Percentiles rank a stretch among this genome's conserved stretches.
These are phyloP conservation scores for Mus caroli DNA, from an alignment of 2,797 vertebrate species.

Conservation along the genomic window DNA sequence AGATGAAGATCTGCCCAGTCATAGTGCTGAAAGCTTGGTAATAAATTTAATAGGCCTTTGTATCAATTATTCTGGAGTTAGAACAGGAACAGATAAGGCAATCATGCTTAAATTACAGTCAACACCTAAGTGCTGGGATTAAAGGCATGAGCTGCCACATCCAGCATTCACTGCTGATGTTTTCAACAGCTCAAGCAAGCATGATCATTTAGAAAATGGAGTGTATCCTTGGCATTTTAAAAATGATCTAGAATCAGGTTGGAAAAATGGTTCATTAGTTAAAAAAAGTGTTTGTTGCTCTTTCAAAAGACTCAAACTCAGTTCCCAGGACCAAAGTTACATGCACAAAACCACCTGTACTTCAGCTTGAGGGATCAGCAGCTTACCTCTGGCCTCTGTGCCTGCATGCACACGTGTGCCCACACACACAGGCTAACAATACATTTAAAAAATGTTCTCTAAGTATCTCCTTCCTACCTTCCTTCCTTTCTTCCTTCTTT, in stretches of 20 bases:
- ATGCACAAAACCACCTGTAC: background rate
- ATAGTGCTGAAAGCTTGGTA: background rate
- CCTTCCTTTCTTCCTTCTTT: too few species aligned
- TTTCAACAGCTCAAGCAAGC: background rate
- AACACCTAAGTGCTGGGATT: background rate
- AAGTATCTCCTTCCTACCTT: background rate
- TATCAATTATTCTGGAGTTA: background rate
- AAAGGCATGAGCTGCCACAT: background rate
- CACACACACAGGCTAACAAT: background rate
- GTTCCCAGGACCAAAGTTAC: background rate
- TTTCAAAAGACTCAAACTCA: background rate
- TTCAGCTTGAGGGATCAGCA: too few species aligned
- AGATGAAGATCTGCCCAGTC: background rate
- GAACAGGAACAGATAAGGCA: background rate
- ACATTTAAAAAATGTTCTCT: background rate
- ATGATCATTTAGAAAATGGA: constrained; percentile 53
- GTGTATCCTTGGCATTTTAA: background rate
- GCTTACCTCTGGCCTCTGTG: background rate
- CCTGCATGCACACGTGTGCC: background rate
- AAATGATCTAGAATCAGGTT: constrained; percentile 14
- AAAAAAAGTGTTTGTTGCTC: background rate
- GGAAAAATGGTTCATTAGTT: background rate
- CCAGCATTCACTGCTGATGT: background rate
- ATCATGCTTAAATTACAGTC: background rate
- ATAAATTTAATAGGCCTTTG: background rate